These are phyloP conservation scores for Sarotherodon lohbergeri DNA, from an alignment of 2,113 vertebrate species.

Conservation along the genomic window DNA sequence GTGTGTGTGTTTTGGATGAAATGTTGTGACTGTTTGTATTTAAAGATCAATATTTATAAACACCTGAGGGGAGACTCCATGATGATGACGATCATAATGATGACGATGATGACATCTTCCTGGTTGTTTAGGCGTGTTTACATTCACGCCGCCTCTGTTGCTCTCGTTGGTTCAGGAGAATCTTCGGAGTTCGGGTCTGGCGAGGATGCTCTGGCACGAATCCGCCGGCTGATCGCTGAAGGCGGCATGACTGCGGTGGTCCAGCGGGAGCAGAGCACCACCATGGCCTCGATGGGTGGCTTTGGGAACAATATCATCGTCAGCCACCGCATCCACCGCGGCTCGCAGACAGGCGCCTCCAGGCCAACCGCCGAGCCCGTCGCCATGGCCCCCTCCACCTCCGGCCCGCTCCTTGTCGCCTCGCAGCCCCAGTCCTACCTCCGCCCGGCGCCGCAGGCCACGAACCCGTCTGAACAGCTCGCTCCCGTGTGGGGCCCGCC, in stretches of 20 bases:
- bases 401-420: constrained; percentile 26
- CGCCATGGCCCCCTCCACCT: constrained; percentile 12
- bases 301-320: constrained; percentile 99
- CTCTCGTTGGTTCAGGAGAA: constrained; percentile 63
- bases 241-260: constrained; percentile 98
- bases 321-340: constrained; percentile 95
- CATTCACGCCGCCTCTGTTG: neutral
- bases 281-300: constrained; percentile 98
- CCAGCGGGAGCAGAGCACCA: constrained; percentile 97
- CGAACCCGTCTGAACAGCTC: neutral
- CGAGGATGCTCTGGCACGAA: constrained; percentile 89
- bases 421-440: neutral
- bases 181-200: constrained; percentile 74
- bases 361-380: constrained; percentile 5
- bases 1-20: neutral
- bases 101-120: neutral
- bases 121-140: neutral
- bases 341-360: constrained; percentile 84
- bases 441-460: neutral
- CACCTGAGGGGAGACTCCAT: neutral
- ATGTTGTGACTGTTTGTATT: neutral
- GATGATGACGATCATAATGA: neutral
- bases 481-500: constrained; percentile 15
- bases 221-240: constrained; percentile 93
- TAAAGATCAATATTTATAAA: neutral